phyloP scores from a whole-genome alignment of 2,888 invertebrate species.

The Drosophila antonietae region DNA sequence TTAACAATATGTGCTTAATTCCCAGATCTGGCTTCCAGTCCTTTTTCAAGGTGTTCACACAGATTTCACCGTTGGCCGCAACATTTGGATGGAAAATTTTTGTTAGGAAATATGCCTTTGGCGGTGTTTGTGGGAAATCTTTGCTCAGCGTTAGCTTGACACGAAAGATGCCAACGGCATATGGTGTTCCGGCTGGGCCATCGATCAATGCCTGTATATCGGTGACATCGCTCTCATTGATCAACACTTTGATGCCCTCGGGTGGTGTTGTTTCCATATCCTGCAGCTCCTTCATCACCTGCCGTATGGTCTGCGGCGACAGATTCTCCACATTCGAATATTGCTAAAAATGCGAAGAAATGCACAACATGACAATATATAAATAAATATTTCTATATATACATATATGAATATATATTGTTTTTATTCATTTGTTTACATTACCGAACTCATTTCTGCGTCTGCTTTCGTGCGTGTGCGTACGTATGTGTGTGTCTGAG shows the following conservation, averaged over 20 bases:
- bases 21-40: constrained; percentile 99
- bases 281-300: constrained; percentile 94
- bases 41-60: constrained; percentile 97
- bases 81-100: constrained; percentile 99
- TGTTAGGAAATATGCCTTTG: constrained; percentile 96
- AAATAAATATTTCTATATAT: constrained; percentile 1
- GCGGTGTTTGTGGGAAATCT: constrained; percentile 96
- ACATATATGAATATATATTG: constrained; percentile 5
- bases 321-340: constrained; percentile 97
- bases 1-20: constrained; percentile 96
- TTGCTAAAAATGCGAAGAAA: constrained; percentile 80
- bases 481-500: constrained; percentile 8
- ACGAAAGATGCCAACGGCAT: constrained; percentile 94
- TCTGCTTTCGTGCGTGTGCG: constrained; percentile 19
- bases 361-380: background rate
- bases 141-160: constrained; percentile 95
- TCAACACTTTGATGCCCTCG: constrained; percentile 94
- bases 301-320: constrained; percentile 95
- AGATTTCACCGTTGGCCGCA: constrained; percentile 96
- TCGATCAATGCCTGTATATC: constrained; percentile 96
- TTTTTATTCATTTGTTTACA: constrained; percentile 60
- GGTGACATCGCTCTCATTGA: constrained; percentile 96
- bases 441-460: constrained; percentile 69
- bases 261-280: constrained; percentile 92
- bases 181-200: constrained; percentile 98